Conservation (phyloP, 2,113 vertebrate species). For the Puma concolor region DNA sequence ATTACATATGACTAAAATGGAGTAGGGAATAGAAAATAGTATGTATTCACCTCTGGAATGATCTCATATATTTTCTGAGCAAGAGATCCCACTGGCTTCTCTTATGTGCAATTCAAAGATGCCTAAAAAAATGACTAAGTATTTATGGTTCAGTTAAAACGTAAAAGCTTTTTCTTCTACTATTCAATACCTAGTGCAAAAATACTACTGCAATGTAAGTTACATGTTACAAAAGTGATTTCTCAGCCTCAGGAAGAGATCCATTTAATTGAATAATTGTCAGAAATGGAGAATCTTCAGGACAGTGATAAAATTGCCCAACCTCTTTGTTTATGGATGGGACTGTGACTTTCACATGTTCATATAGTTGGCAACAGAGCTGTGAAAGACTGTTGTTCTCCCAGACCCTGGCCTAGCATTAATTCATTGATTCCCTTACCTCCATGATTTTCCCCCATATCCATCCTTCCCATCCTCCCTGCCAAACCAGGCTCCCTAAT, state of each 20-base stretch:
- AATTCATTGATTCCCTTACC: not conserved
- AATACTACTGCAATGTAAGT: not conserved
- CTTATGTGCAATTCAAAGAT: conserved; percentile 56
- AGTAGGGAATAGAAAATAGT: conserved; percentile 48
- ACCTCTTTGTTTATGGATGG: not conserved
- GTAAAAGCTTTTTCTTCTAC: conserved; percentile 6
- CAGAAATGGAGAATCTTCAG: not conserved
- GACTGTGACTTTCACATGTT: not conserved
- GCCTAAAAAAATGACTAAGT: not conserved
- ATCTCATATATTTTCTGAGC: conserved; percentile 68
- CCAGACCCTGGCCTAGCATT: not conserved
- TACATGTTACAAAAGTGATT: not conserved
- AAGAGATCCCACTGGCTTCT: conserved; percentile 53
- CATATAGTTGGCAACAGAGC: not conserved
- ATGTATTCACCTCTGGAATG: conserved; percentile 61
- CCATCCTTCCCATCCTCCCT: too few relatives aligned
- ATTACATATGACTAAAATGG: conserved; percentile 52
- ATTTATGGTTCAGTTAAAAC: conserved; percentile 57
- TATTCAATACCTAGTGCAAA: not conserved
- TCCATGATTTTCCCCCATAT: not conserved
- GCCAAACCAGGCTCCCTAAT: not conserved
- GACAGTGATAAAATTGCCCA: not conserved
- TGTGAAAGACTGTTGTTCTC: not conserved
- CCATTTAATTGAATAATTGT: conserved; percentile 21
- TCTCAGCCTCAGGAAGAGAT: not conserved